These are phyloP conservation scores for Eublepharis macularius DNA, from an alignment of 2,113 vertebrate species.

Conservation along the genomic window DNA sequence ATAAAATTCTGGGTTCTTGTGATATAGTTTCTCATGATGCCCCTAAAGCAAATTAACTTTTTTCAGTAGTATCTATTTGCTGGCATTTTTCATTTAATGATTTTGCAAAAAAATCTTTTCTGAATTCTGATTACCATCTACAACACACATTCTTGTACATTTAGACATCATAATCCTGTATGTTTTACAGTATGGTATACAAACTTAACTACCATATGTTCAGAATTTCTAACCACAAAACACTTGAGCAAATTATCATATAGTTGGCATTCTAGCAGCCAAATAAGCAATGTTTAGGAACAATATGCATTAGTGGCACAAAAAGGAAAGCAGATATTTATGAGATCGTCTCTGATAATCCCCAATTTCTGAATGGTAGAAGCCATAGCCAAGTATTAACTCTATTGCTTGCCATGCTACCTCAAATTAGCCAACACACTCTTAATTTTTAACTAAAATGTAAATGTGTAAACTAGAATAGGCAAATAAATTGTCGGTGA, in stretches of 20 bases:
- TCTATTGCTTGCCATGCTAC: neutral
- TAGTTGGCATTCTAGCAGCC: neutral
- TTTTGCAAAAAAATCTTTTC: neutral
- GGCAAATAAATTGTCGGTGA: too few species aligned
- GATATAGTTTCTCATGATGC: neutral
- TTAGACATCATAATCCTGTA: neutral
- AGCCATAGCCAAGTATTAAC: neutral
- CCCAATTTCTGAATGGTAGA: neutral
- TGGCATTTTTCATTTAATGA: constrained; percentile 4
- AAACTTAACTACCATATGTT: neutral
- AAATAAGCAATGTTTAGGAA: neutral
- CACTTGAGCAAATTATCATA: neutral
- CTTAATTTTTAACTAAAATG: neutral
- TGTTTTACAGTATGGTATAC: neutral
- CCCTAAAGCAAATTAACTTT: neutral
- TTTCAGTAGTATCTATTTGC: neutral
- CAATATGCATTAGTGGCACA: neutral
- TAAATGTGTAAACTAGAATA: neutral
- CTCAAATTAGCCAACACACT: neutral
- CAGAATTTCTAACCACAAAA: neutral
- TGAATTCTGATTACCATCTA: neutral
- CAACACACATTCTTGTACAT: neutral
- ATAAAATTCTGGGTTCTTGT: neutral
- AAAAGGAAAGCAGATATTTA: neutral
- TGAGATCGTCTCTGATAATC: neutral